Percentiles rank a stretch among this genome's conserved stretches.
These are phyloP conservation scores for Acrocyrtus sp. DNA, from an alignment of 2,888 invertebrate species.

Conservation along the genomic window DNA sequence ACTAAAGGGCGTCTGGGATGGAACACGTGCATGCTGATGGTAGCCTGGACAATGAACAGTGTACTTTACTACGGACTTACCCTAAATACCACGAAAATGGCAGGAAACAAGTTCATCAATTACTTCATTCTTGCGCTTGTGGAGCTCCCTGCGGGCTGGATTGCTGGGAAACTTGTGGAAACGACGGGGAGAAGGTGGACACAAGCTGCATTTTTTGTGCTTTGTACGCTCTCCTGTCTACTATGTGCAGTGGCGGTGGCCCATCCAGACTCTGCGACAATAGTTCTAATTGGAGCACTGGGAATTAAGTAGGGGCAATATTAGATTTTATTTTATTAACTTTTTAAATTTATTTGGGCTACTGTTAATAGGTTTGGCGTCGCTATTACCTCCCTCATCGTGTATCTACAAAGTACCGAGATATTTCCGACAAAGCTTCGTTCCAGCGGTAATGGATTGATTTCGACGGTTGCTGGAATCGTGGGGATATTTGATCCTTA, in stretches of 20 bases:
- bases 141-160: conserved; percentile 57
- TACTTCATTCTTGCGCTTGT: conserved; percentile 56
- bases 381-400: conserved; percentile 71
- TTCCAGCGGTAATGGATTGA: conserved; percentile 74
- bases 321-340: neutral
- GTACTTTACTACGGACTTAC: conserved; percentile 57
- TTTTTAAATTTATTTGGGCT: conserved; percentile 31
- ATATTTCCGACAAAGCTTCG: conserved; percentile 74
- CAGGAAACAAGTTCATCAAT: conserved; percentile 56
- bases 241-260: conserved; percentile 48
- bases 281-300: conserved; percentile 54
- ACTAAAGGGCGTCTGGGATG: no score
- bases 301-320: conserved; percentile 60
- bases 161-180: conserved; percentile 68
- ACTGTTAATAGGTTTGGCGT: conserved; percentile 63
- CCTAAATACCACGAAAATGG: conserved; percentile 54
- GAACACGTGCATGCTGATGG: conserved; percentile 55
- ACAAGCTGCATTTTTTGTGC: conserved; percentile 46
- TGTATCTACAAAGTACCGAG: conserved; percentile 74
- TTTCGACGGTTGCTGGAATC: conserved; percentile 71
- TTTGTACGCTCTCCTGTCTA: conserved; percentile 49
- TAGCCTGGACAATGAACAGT: conserved; percentile 53
- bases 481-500: conserved; percentile 73
- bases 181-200: conserved; percentile 70
- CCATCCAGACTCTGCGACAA: conserved; percentile 34